Evolutionary conservation across 2,113 vertebrate genomes (phyloP), one percentile per base, ranked within the genome.

Genomic region (Sander lucioperca): DNA sequence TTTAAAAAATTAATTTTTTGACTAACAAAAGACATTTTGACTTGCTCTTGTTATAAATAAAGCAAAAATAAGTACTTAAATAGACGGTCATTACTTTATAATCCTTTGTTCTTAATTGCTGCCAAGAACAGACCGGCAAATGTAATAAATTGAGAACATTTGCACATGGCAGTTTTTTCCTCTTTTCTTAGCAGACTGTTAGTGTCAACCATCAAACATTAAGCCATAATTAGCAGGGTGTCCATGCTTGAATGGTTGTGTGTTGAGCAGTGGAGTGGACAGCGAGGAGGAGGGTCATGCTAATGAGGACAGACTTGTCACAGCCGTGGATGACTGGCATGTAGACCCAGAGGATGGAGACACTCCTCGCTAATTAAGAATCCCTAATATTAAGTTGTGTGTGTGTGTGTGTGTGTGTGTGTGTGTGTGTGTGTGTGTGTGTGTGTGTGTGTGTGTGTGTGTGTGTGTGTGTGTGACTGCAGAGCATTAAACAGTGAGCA

Each of bases 341-440:
- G 76, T 73, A 81, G 77, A 77, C 75, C 30, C 78, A 50, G 36
- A 79, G 65, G 87, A 88, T 48, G 25, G 64, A 87, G 74, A 84
- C 48, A 47, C 65, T 56, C 71, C 78, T 88, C 39, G 43, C 91
- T 93, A 94, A 96, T 96, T 95, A 96, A 88, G 88, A 86, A 90
- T 80, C 74, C 18, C 54, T 84, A 82, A 23, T 57, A 69, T 80
- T 43, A 88, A 86, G 90, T 85, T 88, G 85, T 74, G 4, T 57
- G 33, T 62, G 59, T 47, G 25, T 68, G 50, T 72, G 74, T 72
- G 33, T 79, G 50, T 30, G 25, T 62, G 39, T 48, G 18, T 85
- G 50, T 66, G 58, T 56, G 39, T 59, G 43, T 53, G 70, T 5
- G 25, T 25, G 25, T 25, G 25, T 25, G 25, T 25, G 25, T 25